Percentiles rank a stretch among this genome's conserved stretches.
Evolutionary conservation across 2,113 vertebrate species (phyloP).

Genomic region (Tricholaema leucomelas): DNA sequence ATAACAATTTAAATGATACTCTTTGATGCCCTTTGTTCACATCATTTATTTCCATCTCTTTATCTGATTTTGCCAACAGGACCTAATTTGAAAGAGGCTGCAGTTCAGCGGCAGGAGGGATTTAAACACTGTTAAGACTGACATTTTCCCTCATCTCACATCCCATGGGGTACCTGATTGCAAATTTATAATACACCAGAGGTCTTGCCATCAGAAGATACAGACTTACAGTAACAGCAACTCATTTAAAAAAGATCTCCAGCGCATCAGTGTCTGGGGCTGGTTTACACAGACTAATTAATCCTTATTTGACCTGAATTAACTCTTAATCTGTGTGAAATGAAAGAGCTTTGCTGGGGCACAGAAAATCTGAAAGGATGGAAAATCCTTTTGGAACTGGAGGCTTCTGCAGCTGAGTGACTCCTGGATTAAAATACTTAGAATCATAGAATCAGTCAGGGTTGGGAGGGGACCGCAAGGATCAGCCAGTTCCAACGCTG

Average conservation of each 20-base stretch:
- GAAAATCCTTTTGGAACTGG: slow-evolving; percentile 17
- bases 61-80: slow-evolving; percentile 70
- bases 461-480: no score
- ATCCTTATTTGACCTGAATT: slow-evolving; percentile 77
- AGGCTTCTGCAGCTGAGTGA: slow-evolving; percentile 23
- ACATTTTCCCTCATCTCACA: slow-evolving; percentile 72
- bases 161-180: slow-evolving; percentile 64
- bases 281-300: slow-evolving; percentile 74
- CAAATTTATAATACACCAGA: slow-evolving; percentile 67
- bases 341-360: slow-evolving; percentile 57
- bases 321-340: slow-evolving; percentile 73
- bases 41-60: slow-evolving; percentile 64
- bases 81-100: slow-evolving; percentile 69
- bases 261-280: slow-evolving; percentile 57
- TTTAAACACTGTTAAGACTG: slow-evolving; percentile 69
- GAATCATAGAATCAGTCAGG: no score
- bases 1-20: slow-evolving; percentile 68
- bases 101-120: slow-evolving; percentile 63
- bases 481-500: no score
- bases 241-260: slow-evolving; percentile 67
- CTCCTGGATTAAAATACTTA: slow-evolving; percentile 32
- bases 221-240: slow-evolving; percentile 61
- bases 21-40: slow-evolving; percentile 61
- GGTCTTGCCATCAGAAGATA: slow-evolving; percentile 64
- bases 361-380: slow-evolving; percentile 32